phyloP scores from a whole-genome alignment of 2,113 vertebrate genomes.

The Oxyura jamaicensis region DNA sequence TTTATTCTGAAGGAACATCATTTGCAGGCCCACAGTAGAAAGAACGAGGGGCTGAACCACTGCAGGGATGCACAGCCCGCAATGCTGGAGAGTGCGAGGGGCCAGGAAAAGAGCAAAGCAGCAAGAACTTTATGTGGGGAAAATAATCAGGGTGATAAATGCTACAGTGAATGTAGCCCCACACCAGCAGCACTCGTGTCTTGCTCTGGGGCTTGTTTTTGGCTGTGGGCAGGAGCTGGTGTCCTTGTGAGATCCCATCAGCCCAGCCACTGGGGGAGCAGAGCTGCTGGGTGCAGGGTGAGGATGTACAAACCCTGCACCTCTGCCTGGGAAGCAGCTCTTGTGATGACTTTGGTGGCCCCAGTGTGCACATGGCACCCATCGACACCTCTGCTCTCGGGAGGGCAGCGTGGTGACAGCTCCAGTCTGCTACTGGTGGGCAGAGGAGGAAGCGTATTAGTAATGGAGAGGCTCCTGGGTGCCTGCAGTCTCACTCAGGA shows the following conservation, averaged over 20 bases:
- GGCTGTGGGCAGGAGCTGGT: too few species aligned
- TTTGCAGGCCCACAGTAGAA: neutral
- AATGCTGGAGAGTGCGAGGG: neutral
- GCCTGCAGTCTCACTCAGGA: neutral
- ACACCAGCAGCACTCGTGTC: neutral
- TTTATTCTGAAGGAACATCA: neutral
- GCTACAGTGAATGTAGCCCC: neutral
- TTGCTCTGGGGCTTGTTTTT: neutral
- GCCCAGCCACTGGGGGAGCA: neutral
- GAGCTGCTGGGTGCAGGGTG: too few species aligned
- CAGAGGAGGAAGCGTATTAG: neutral
- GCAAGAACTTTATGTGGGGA: accelerated
- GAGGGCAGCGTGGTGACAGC: accelerated
- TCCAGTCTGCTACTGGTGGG: neutral
- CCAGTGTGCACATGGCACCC: neutral
- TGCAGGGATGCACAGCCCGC: neutral
- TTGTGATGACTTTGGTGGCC: too few species aligned
- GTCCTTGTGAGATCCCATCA: neutral
- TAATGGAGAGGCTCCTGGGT: neutral
- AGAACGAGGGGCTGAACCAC: neutral
- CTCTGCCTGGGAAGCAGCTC: too few species aligned
- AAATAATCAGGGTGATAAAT: neutral
- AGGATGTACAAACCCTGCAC: neutral
- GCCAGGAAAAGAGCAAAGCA: neutral
- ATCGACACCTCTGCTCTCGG: neutral